Conservation (phyloP, 2,888 invertebrate species). For the Electrophaes corylata region DNA sequence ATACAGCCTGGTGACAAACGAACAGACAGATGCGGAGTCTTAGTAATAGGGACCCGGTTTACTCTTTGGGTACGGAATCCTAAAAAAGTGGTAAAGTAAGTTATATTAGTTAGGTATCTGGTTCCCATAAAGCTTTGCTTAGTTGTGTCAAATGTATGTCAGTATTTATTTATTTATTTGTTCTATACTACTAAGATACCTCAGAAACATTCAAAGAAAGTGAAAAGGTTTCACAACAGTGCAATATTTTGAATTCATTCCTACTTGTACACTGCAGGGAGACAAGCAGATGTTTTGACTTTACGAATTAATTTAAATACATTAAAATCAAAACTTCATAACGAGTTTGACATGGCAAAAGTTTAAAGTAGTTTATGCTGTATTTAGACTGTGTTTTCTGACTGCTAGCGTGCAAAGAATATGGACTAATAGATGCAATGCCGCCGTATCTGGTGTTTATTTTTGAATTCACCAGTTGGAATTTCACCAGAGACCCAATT, state of each 20-base stretch:
- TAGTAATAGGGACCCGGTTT: no score
- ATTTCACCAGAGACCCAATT: no score
- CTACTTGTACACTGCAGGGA: conserved; percentile 33
- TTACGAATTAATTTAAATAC: conserved; percentile 59
- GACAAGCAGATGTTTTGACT: conserved; percentile 49
- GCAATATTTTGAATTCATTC: conserved; percentile 38
- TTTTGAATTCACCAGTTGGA: background rate
- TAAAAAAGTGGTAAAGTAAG: no score
- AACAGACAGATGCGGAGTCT: no score
- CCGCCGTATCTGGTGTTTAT: background rate
- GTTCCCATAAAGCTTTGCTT: no score
- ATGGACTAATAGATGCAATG: no score
- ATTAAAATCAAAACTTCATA: conserved; percentile 51
- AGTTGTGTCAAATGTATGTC: no score
- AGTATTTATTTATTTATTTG: no score
- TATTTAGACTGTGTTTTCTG: conserved; percentile 25
- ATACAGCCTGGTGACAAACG: no score
- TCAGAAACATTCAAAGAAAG: background rate
- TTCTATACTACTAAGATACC: no score
- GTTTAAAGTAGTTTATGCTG: conserved; percentile 40
- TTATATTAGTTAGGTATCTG: no score
- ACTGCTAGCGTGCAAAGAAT: conserved; percentile 5
- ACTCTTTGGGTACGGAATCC: no score
- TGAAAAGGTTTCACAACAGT: conserved; percentile 8
- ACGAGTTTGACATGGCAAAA: conserved; percentile 47